These are phyloP conservation scores for Marasmarcha lunaedactyla DNA, from an alignment of 2,888 invertebrate genomes.

Conservation along the genomic window DNA sequence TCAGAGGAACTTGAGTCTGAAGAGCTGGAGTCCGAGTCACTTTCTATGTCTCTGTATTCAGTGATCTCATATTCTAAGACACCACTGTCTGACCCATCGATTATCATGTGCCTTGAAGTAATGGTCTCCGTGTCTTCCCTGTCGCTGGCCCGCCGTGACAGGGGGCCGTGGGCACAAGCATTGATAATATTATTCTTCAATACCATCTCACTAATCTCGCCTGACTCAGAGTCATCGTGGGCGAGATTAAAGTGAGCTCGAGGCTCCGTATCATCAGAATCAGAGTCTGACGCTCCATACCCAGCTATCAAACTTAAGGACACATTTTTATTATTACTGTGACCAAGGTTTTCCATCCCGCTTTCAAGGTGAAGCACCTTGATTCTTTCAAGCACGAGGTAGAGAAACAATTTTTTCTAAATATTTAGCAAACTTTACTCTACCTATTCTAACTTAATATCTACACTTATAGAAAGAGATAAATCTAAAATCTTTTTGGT, in stretches of 20 bases:
- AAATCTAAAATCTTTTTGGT: not conserved
- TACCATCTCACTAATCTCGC: slow-evolving; percentile 60
- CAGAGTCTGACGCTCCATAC: slow-evolving; percentile 57
- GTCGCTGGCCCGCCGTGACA: slow-evolving; percentile 30
- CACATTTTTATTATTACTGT: slow-evolving; percentile 56
- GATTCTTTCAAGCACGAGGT: not conserved
- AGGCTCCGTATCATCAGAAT: slow-evolving; percentile 48
- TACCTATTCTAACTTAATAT: not conserved
- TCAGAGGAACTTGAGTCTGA: slow-evolving; percentile 25
- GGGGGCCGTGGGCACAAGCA: slow-evolving; percentile 59
- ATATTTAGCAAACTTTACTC: not conserved
- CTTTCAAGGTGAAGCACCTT: slow-evolving; percentile 1
- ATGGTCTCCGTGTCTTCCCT: slow-evolving; percentile 34
- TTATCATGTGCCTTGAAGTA: slow-evolving; percentile 50
- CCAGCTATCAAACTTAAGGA: slow-evolving; percentile 57
- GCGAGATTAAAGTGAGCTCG: slow-evolving; percentile 32
- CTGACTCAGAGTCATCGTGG: slow-evolving; percentile 47
- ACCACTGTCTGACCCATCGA: slow-evolving; percentile 51
- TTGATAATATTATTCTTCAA: slow-evolving; percentile 63
- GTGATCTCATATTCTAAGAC: slow-evolving; percentile 57
- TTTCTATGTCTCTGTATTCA: slow-evolving; percentile 48
- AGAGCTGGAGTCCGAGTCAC: slow-evolving; percentile 41
- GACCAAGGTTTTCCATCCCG: slow-evolving; percentile 59
- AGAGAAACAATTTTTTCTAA: not conserved
- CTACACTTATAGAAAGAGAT: not conserved